These are phyloP conservation scores for Ariopsis seemanni DNA, from an alignment of 2,113 vertebrate species.

Conservation along the genomic window DNA sequence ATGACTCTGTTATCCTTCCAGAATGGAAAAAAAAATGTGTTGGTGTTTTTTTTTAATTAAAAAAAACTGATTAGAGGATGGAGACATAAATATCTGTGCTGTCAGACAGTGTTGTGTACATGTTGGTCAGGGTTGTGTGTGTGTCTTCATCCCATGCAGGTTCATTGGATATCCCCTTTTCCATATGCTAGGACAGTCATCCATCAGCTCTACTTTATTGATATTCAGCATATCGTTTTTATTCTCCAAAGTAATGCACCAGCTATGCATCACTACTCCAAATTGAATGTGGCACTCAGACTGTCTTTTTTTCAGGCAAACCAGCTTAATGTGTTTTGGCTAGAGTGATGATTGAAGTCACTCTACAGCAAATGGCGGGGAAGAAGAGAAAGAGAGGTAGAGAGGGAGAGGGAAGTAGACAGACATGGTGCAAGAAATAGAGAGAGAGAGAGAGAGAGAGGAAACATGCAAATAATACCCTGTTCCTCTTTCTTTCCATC, in stretches of 20 bases:
- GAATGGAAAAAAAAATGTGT: slow-evolving; percentile 45
- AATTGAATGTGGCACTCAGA: slow-evolving; percentile 69
- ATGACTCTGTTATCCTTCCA: slow-evolving; percentile 68
- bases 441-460: slow-evolving; percentile 62
- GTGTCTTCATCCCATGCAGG: slow-evolving; percentile 50
- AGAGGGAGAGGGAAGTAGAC: slow-evolving; percentile 58
- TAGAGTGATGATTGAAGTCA: slow-evolving; percentile 79
- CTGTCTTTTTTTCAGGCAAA: slow-evolving; percentile 65
- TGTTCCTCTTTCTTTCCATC: slow-evolving; percentile 66
- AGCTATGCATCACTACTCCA: slow-evolving; percentile 75
- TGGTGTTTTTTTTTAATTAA: slow-evolving; percentile 37
- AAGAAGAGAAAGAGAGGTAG: slow-evolving; percentile 52
- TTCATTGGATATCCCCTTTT: slow-evolving; percentile 50
- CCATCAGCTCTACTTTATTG: slow-evolving; percentile 67
- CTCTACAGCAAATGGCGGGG: slow-evolving; percentile 63
- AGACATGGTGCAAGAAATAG: slow-evolving; percentile 35
- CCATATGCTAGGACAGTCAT: slow-evolving; percentile 63
- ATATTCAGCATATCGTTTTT: slow-evolving; percentile 74
- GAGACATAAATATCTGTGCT: slow-evolving; percentile 62
- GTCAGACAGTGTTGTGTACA: slow-evolving; percentile 54
- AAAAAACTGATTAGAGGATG: slow-evolving; percentile 63
- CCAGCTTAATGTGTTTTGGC: slow-evolving; percentile 76
- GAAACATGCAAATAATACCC: slow-evolving; percentile 74
- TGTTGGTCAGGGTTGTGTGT: slow-evolving; percentile 30
- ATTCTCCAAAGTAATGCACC: slow-evolving; percentile 76